Evolutionary conservation across 2,888 invertebrate genomes (phyloP).

Genomic region (Ectemnius cavifrons): DNA sequence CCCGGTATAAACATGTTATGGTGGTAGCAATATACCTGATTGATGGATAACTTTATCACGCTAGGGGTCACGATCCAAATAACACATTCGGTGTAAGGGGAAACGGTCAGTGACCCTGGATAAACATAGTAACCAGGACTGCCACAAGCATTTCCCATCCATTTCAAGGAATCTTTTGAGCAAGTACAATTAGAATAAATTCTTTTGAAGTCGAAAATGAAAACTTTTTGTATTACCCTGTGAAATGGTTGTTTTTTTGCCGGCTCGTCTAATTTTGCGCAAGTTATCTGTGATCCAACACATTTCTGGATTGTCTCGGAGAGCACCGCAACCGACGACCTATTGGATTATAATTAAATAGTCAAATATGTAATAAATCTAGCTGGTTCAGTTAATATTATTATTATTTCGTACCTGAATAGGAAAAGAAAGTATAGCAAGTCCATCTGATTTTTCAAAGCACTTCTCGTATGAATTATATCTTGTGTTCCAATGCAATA

Average conservation of each 20-base stretch:
- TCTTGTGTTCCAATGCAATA: slow-evolving; percentile 70
- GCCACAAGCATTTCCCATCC: slow-evolving; percentile 58
- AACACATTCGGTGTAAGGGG: slow-evolving; percentile 66
- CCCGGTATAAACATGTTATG: neutral
- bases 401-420: slow-evolving; percentile 58
- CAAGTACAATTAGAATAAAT: neutral
- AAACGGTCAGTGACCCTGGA: slow-evolving; percentile 64
- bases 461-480: slow-evolving; percentile 64
- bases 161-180: slow-evolving; percentile 54
- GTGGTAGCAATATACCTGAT: slow-evolving; percentile 54
- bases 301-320: slow-evolving; percentile 62
- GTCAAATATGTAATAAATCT: neutral
- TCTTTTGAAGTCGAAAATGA: neutral
- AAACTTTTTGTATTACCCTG: slow-evolving; percentile 50
- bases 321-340: slow-evolving; percentile 66
- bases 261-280: slow-evolving; percentile 47
- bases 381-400: slow-evolving; percentile 2
- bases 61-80: slow-evolving; percentile 66
- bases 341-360: slow-evolving; percentile 28
- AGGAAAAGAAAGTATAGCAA: slow-evolving; percentile 64
- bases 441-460: slow-evolving; percentile 66
- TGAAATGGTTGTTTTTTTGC: slow-evolving; percentile 43
- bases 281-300: slow-evolving; percentile 60
- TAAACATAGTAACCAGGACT: slow-evolving; percentile 67
- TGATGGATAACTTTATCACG: slow-evolving; percentile 62